Evolutionary conservation across 2,888 invertebrate genomes (phyloP).

Genomic region (Cheilosia scutellata): DNA sequence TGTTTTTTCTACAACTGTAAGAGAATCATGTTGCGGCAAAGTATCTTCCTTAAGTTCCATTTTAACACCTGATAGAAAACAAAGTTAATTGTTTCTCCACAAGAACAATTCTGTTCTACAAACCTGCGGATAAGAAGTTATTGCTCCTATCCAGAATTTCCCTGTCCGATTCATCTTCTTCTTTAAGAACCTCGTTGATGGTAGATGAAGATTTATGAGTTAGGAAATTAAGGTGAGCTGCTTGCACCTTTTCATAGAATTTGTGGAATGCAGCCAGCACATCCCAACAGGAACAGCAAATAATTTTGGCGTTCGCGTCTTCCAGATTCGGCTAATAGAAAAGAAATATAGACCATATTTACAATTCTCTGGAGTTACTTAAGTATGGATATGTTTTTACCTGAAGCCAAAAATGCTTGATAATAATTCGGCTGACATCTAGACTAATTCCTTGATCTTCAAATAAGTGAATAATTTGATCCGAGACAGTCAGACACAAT

Average conservation of each 20-base stretch:
- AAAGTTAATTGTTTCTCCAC: too few relatives aligned
- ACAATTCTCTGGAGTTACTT: not conserved
- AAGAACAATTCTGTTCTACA: constrained; percentile 3
- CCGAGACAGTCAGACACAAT: constrained; percentile 42
- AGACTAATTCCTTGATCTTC: constrained; percentile 50
- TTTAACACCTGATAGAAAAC: constrained; percentile 11
- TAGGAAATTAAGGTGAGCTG: constrained; percentile 74
- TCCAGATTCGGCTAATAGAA: constrained; percentile 39
- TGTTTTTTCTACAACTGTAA: not conserved
- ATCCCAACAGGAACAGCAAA: constrained; percentile 79
- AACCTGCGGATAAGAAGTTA: constrained; percentile 78
- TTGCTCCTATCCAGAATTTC: constrained; percentile 67
- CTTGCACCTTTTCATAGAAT: constrained; percentile 79
- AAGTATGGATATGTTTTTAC: constrained; percentile 12
- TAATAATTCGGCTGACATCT: constrained; percentile 76
- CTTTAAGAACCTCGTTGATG: not conserved
- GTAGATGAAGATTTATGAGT: not conserved
- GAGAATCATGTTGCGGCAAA: not conserved
- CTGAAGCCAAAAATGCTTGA: constrained; percentile 79
- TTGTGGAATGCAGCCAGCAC: constrained; percentile 79
- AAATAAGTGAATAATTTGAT: constrained; percentile 48
- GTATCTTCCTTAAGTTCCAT: constrained; percentile 18
- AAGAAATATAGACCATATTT: not conserved
- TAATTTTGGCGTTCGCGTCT: constrained; percentile 24
- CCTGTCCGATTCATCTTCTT: constrained; percentile 9